Conservation (phyloP, 2,113 vertebrate genomes). For the Tauraco erythrolophus region DNA sequence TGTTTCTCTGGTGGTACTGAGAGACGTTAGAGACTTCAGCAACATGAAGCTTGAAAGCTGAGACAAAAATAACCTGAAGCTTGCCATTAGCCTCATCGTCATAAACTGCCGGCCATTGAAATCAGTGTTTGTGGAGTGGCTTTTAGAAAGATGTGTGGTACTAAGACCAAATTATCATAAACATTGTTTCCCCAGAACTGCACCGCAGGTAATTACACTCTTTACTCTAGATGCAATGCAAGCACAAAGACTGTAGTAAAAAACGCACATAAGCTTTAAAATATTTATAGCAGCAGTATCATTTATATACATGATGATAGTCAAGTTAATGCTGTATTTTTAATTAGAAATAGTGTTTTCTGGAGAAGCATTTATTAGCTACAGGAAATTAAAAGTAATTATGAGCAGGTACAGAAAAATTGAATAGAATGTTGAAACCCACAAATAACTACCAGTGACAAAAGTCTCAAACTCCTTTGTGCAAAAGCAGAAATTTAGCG, state of each 20-base stretch:
- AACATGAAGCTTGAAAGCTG: neutral
- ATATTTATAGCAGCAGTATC: neutral
- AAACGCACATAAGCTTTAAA: neutral
- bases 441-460: neutral
- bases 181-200: slow-evolving; percentile 1
- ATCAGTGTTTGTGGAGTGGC: neutral
- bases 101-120: slow-evolving; percentile 11
- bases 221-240: neutral
- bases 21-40: neutral
- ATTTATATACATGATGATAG: neutral
- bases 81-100: neutral
- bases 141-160: neutral
- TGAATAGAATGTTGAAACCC: neutral
- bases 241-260: neutral
- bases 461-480: neutral
- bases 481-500: neutral
- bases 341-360: neutral
- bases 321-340: neutral
- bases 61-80: slow-evolving; percentile 23
- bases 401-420: neutral
- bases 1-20: slow-evolving; percentile 48
- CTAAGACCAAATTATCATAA: slow-evolving; percentile 27
- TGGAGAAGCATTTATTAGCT: neutral
- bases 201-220: neutral
- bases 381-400: neutral